Evolutionary conservation across 1,140 invertebrate genomes (phyloP), one percentile per base, ranked within the genome.

Genomic region (Leptoteleia sp.): DNA sequence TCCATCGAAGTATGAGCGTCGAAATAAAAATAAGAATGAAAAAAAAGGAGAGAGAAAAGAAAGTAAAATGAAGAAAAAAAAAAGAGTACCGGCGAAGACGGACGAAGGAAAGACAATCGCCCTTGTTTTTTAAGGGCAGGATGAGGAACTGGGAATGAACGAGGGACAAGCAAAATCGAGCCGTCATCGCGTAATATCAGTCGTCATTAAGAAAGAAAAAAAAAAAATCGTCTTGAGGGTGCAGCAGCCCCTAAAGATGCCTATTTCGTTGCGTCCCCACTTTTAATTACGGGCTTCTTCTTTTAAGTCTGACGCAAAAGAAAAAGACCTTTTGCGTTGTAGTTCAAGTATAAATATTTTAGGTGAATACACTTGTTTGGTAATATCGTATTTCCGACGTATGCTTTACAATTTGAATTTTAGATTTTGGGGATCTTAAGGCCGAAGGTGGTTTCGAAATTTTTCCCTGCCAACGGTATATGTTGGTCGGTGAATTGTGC

Each of bases 251-350:
- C 38, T 59, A 52, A 57, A 57, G 54, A 40, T 31, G 42, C 38
- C 47, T 48, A 55, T 76, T 72, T 68, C 54, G 52, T 65, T 52
- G 45, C 25, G 50, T 52, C 52, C 54, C 37, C 50, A 76, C 77
- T 83, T 83, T 82, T 83, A 83, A 82, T 83, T 83, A 83, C 82
- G 72, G 11, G n/a, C n/a, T 29, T 47, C 33, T 22, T 48, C 16
- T 64, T 55, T 13, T 15, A 16, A 25, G 25, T 11, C n/a, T n/a
- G n/a, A n/a, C n/a, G n/a, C n/a, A 55, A 40, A 57, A 31, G 13
- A 55, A 55, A 55, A 61, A 54, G 31, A 35, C 47, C 29, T 2
- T 43, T 64, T 40, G n/a, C 59, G 15, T 35, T 45, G 27, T 54
- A 35, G 33, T 55, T 42, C 35, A n/a, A n/a, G 9, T 13, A 40